phyloP scores from a whole-genome alignment of 2,797 vertebrate genomes.

The Enteromius thamalakanensis region DNA sequence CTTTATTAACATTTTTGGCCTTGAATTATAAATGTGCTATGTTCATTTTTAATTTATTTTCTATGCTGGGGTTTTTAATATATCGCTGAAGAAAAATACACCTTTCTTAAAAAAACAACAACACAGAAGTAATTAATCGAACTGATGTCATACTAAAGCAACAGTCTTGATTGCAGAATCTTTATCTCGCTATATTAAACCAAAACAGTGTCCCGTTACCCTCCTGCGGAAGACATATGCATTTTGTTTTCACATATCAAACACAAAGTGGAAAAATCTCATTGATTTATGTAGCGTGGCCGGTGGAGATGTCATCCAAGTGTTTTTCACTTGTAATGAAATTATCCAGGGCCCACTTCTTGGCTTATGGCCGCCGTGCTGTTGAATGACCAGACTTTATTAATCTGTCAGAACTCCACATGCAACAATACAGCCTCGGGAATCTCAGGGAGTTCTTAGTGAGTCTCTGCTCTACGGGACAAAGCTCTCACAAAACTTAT shows the following conservation, averaged over 20 bases:
- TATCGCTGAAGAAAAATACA: not conserved
- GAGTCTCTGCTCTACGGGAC: not conserved
- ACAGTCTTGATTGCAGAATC: not conserved
- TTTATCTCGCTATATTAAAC: constrained; percentile 14
- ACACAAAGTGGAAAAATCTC: constrained; percentile 43
- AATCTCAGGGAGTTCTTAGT: constrained; percentile 36
- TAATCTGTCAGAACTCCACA: constrained; percentile 37
- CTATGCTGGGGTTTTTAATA: not conserved
- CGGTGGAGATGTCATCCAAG: constrained; percentile 42
- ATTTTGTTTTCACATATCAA: constrained; percentile 30
- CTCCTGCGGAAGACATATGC: constrained; percentile 10
- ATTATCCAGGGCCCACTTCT: constrained; percentile 45
- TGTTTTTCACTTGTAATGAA: constrained; percentile 49
- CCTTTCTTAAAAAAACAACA: not conserved
- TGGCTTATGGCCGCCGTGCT: constrained; percentile 40
- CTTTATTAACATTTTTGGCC: constrained; percentile 35
- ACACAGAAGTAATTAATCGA: constrained; percentile 12
- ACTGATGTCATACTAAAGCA: constrained; percentile 24
- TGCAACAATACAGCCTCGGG: constrained; percentile 12
- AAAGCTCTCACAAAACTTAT: constrained; percentile 11
- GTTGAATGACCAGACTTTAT: constrained; percentile 39
- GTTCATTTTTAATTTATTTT: not conserved
- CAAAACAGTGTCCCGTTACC: constrained; percentile 15
- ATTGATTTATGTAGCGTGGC: constrained; percentile 44
- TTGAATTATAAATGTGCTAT: not conserved